phyloP scores from a whole-genome alignment of 64 coral and sea anemone genomes.

The Platygyra sinensis region DNA sequence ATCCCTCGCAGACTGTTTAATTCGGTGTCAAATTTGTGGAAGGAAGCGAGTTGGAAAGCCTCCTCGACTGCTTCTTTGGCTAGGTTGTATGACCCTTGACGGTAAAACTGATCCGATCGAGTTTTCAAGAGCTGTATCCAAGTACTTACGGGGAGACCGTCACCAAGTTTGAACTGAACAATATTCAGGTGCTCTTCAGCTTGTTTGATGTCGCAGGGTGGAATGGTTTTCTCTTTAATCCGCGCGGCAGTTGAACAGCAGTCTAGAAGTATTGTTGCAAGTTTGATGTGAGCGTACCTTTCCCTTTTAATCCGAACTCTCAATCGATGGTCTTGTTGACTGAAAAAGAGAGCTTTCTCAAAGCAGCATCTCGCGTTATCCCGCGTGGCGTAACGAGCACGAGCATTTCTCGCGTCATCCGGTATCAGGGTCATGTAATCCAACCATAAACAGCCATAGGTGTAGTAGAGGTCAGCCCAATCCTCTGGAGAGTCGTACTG shows the following conservation, averaged over 20 bases:
- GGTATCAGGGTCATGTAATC: background rate
- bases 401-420: background rate
- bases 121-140: conserved; percentile 5
- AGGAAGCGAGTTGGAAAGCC: background rate
- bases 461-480: background rate
- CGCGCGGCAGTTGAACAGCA: background rate
- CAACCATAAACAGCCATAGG: background rate
- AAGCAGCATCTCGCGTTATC: background rate
- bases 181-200: background rate
- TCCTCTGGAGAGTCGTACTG: background rate
- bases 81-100: background rate
- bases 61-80: conserved; percentile 1
- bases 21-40: background rate
- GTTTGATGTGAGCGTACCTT: background rate
- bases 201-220: background rate
- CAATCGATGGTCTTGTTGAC: background rate
- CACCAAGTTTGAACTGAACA: background rate
- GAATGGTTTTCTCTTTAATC: background rate
- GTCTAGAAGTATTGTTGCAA: background rate
- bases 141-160: background rate
- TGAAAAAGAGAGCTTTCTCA: background rate
- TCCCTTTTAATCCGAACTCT: background rate
- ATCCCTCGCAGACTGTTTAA: background rate
- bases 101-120: conserved; percentile 5
- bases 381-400: background rate